Conservation (phyloP, 2,113 vertebrate genomes). For the Typhlomys cinereus region DNA sequence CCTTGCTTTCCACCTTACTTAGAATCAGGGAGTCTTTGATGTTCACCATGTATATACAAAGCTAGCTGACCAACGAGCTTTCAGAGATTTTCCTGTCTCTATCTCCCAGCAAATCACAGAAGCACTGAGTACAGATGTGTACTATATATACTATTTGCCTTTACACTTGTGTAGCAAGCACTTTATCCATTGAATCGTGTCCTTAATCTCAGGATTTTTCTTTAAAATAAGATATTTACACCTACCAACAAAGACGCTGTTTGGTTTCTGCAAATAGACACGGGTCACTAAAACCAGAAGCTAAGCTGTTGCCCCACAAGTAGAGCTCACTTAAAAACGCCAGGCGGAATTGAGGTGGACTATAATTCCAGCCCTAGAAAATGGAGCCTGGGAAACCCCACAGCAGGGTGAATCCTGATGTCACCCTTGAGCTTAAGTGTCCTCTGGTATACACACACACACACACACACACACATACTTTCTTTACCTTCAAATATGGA, state of each 20-base stretch:
- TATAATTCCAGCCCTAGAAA: too few species aligned
- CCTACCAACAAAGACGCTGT: conserved; percentile 26
- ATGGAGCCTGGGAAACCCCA: too few species aligned
- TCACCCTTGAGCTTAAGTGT: too few species aligned
- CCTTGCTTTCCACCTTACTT: not conserved
- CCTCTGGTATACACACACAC: too few species aligned
- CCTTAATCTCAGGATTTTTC: conserved; percentile 45
- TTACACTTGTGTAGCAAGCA: not conserved
- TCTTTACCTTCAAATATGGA: not conserved
- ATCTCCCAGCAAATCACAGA: not conserved
- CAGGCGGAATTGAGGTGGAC: too few species aligned
- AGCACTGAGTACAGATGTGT: not conserved
- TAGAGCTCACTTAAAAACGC: too few species aligned
- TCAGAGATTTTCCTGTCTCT: too few species aligned
- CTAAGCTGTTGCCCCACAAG: too few species aligned
- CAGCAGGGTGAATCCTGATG: too few species aligned
- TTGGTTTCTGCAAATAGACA: conserved; percentile 34
- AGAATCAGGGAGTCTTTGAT: too few species aligned
- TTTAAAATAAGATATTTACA: conserved; percentile 24
- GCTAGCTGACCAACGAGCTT: not conserved
- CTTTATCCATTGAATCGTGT: not conserved
- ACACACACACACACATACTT: too few species aligned
- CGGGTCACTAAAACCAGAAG: conserved; percentile 21
- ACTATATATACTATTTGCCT: not conserved
- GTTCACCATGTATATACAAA: not conserved